These are phyloP conservation scores for Menidia beryllina DNA, from an alignment of 2,113 vertebrate genomes.

Conservation along the genomic window DNA sequence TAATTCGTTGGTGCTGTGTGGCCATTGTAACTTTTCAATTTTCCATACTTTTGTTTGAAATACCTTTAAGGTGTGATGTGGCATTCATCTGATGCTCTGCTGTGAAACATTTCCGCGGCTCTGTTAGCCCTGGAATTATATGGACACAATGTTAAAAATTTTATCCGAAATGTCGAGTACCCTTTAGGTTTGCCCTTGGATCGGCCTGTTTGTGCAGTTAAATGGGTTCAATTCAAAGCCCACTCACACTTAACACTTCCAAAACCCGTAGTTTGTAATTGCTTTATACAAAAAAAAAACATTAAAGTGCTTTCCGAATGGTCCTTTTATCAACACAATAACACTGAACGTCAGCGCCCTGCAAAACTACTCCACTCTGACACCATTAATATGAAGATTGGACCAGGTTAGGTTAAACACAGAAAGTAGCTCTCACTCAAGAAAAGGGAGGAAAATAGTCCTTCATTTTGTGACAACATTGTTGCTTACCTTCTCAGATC, in stretches of 20 bases:
- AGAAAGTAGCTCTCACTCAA: not conserved
- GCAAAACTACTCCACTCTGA: slow-evolving; percentile 13
- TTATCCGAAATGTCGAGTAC: slow-evolving; percentile 16
- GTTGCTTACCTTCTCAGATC: not conserved
- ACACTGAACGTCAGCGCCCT: slow-evolving; percentile 1
- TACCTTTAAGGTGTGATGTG: slow-evolving; percentile 72
- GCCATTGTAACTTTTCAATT: slow-evolving; percentile 82
- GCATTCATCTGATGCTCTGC: slow-evolving; percentile 61
- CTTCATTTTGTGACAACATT: no score
- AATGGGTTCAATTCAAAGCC: slow-evolving; percentile 38
- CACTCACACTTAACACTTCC: slow-evolving; percentile 28
- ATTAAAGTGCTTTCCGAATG: slow-evolving; percentile 23
- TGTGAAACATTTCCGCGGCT: slow-evolving; percentile 39
- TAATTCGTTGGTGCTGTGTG: slow-evolving; percentile 79
- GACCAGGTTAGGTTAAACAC: not conserved
- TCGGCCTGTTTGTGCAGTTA: slow-evolving; percentile 40
- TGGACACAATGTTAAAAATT: slow-evolving; percentile 20
- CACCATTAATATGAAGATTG: slow-evolving; percentile 2
- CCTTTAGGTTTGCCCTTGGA: slow-evolving; percentile 30
- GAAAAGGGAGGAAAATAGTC: not conserved
- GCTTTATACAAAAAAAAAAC: not conserved
- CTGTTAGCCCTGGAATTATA: slow-evolving; percentile 22
- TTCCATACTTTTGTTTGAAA: slow-evolving; percentile 78
- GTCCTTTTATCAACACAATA: not conserved
- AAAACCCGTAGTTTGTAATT: slow-evolving; percentile 31